Base-by-base conservation (phyloP, 2,113 vertebrate genomes). In the Leptocoma aspasia region DNA sequence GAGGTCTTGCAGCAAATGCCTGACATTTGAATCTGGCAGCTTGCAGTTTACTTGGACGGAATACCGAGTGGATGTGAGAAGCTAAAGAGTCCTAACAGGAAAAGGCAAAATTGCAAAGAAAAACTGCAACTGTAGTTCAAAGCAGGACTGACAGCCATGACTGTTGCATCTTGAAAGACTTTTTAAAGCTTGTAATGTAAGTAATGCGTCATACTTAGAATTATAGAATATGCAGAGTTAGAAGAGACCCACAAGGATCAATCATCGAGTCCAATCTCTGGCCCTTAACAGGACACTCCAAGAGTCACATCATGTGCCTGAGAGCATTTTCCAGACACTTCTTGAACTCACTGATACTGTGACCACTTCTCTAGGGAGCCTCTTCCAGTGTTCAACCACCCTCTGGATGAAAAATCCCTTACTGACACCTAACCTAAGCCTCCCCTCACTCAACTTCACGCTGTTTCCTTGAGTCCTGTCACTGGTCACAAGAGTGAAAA, bases 51-150 rank as follows among this genome's bases (percentile, higher is more conserved):
- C 54, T 61, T 65, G 24, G 50, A 71, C 72, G 16, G 35, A 89
- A 53, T 15, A 57, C 4, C 65, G 44, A 78, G 39, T 50, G n/a
- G 42, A 83, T 83, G 13, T 2, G 1, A 71, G 35, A 80, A 86
- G 39, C 44, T 70, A 71, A 42, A 23, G 19, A 76, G 8, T 73
- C 26, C 19, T 15, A 91, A 53, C 7, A 59, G 52, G 15, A 76
- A 76, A 91, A 80, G 19, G 23, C n/a, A 89, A 91, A 75, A 93
- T 37, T 76, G 44, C 53, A 68, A 82, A 54, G 52, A 70, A 91
- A 94, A 89, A 37, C 45, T 75, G 26, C 57, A 91, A 22, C 47
- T 65, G 19, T 0, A 1, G 35, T n/a, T 76, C 35, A 82, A 71
- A 83, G 47, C 11, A 63, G 33, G 26, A 76, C 13, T 76, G 44